A percentile compares a stretch with the other conserved stretches of the same genome.
These are phyloP conservation scores for Clarias pachynema DNA, from an alignment of 2,797 vertebrate species.

Conservation along the genomic window DNA sequence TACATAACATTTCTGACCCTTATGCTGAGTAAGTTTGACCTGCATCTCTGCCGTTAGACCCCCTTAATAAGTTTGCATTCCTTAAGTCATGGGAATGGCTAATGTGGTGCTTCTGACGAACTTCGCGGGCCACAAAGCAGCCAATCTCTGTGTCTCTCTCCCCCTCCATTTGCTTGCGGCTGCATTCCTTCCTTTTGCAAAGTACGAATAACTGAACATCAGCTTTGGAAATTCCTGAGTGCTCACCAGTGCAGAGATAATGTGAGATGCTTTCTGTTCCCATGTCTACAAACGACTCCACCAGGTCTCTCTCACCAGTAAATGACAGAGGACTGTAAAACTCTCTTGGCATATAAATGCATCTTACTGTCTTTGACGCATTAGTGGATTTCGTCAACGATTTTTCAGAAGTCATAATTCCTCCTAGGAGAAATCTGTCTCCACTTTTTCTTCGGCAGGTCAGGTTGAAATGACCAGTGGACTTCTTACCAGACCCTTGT, in stretches of 20 bases:
- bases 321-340: not conserved
- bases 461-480: constrained; percentile 12
- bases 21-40: constrained; percentile 11
- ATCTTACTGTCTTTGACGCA: not conserved
- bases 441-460: not conserved
- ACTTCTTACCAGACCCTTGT: constrained; percentile 4
- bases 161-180: constrained; percentile 13
- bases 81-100: constrained; percentile 33
- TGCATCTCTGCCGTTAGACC: constrained; percentile 6
- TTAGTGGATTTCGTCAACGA: not conserved
- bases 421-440: not conserved
- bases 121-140: constrained; percentile 12
- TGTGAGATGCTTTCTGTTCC: constrained; percentile 34
- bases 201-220: constrained; percentile 17
- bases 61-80: constrained; percentile 37
- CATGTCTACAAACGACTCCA: constrained; percentile 16
- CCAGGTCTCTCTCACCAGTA: not conserved
- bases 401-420: not conserved
- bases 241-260: constrained; percentile 1
- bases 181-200: constrained; percentile 39
- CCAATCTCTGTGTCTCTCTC: not conserved
- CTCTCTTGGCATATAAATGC: not conserved
- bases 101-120: not conserved
- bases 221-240: constrained; percentile 24
- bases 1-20: constrained; percentile 21